A percentile compares a stretch with the other conserved stretches of the same genome.
Evolutionary conservation across 2,888 invertebrate genomes (phyloP).

Genomic region (Euspilapteryx auroguttella): DNA sequence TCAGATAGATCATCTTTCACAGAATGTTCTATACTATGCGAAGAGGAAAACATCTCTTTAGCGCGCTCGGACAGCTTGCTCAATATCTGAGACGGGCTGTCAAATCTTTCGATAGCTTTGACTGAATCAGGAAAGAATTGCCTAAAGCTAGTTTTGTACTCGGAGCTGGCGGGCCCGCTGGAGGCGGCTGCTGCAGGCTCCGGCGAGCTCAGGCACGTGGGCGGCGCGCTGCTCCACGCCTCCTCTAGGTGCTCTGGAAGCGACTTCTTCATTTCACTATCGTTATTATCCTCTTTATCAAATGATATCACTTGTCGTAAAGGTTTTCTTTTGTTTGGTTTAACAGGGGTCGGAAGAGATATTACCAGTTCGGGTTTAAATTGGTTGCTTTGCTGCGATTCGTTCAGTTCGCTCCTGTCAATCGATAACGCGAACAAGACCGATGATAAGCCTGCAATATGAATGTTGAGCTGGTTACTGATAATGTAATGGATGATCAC

Average conservation of each 20-base stretch:
- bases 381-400: slow-evolving; percentile 48
- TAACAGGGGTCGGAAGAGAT: slow-evolving; percentile 65
- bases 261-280: slow-evolving; percentile 13
- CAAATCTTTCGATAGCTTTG: slow-evolving; percentile 38
- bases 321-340: slow-evolving; percentile 40
- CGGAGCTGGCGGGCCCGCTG: slow-evolving; percentile 48
- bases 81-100: slow-evolving; percentile 48
- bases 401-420: slow-evolving; percentile 81
- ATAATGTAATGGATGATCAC: too few species aligned
- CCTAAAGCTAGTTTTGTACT: slow-evolving; percentile 32
- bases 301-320: slow-evolving; percentile 53
- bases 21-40: slow-evolving; percentile 41
- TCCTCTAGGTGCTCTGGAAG: slow-evolving; percentile 17
- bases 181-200: slow-evolving; percentile 27
- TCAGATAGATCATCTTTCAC: slow-evolving; percentile 39
- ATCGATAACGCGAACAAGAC: slow-evolving; percentile 92
- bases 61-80: slow-evolving; percentile 49
- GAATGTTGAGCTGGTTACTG: too few species aligned
- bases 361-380: slow-evolving; percentile 70
- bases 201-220: slow-evolving; percentile 66
- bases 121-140: slow-evolving; percentile 53
- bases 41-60: slow-evolving; percentile 52
- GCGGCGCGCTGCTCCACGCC: slow-evolving; percentile 60
- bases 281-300: slow-evolving; percentile 33
- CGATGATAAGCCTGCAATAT: slow-evolving; percentile 73